These are phyloP conservation scores for Conomelus anceps DNA, from an alignment of 2,888 invertebrate species.

Conservation along the genomic window DNA sequence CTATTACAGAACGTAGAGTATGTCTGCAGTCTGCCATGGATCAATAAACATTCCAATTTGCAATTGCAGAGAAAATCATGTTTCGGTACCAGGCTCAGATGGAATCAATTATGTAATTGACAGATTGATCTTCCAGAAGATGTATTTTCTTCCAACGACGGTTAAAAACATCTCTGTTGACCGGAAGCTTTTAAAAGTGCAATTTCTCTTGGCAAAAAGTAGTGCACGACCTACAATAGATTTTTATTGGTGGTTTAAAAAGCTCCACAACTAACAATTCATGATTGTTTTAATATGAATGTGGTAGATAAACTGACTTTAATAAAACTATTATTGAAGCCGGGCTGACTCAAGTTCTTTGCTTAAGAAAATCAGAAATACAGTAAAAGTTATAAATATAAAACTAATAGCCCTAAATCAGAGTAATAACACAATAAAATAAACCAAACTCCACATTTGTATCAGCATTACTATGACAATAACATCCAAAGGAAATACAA, in stretches of 20 bases:
- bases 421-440: no score
- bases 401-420: no score
- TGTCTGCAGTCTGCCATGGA: neutral
- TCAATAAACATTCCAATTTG: neutral
- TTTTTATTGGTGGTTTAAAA: neutral
- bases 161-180: neutral
- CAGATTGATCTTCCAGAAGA: neutral
- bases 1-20: neutral
- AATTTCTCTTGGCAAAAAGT: neutral
- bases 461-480: no score
- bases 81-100: neutral
- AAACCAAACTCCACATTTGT: no score
- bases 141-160: neutral
- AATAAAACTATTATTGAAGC: no score
- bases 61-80: neutral
- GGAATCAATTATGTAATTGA: neutral
- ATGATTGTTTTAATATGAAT: no score
- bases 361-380: no score
- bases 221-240: neutral
- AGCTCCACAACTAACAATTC: neutral
- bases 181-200: neutral
- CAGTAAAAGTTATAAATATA: no score
- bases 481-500: no score
- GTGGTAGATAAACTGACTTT: no score
- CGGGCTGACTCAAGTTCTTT: no score